Evolutionary conservation across 2,113 vertebrate species (phyloP).

Genomic region (Rallus limicola): DNA sequence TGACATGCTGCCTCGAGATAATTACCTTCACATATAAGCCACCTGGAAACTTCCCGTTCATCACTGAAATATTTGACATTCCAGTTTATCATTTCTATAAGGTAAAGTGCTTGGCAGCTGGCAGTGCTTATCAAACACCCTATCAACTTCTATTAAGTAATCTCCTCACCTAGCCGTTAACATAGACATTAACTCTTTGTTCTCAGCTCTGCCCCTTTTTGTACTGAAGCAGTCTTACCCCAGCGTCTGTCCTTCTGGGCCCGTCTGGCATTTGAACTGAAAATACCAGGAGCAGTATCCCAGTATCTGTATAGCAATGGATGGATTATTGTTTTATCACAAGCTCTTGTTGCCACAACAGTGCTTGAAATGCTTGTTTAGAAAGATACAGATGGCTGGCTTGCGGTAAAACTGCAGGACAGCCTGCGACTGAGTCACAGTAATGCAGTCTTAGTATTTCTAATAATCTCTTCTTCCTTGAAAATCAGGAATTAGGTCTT

Average conservation of each 20-base stretch:
- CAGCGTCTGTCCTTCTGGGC: not conserved
- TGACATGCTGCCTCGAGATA: slow-evolving; percentile 91
- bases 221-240: not conserved
- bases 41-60: slow-evolving; percentile 86
- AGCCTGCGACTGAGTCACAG: accelerated
- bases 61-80: slow-evolving; percentile 87
- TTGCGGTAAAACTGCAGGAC: not conserved
- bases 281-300: not conserved
- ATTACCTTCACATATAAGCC: slow-evolving; percentile 90
- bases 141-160: not conserved
- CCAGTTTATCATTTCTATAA: slow-evolving; percentile 94
- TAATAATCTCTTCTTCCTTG: not conserved
- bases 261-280: not conserved
- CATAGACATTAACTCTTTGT: not conserved
- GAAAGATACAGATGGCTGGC: not conserved
- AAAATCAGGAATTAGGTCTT: not conserved
- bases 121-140: not conserved
- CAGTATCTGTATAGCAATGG: not conserved
- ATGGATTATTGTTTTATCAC: no score
- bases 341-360: not conserved
- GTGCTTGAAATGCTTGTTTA: not conserved
- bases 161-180: not conserved
- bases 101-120: slow-evolving; percentile 68
- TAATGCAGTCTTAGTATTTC: not conserved
- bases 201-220: not conserved